A percentile compares a stretch with the other conserved stretches of the same genome.
phyloP scores from a whole-genome alignment of 2,888 invertebrate species.

The Panzeria rudis region DNA sequence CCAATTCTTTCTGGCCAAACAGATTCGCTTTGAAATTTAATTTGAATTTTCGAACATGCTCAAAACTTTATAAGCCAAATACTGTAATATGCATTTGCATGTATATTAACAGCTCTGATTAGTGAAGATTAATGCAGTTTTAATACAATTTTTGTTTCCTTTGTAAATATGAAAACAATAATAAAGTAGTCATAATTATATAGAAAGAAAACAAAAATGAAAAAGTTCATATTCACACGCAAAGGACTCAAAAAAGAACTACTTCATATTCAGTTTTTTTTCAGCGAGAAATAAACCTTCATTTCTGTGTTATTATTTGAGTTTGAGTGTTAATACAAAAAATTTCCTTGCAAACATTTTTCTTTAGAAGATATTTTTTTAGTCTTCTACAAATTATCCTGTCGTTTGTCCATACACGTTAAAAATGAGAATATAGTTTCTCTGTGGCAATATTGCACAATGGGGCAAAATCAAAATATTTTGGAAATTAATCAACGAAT shows the following conservation, averaged over 20 bases:
- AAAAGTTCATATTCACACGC: background rate
- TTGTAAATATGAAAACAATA: conserved; percentile 36
- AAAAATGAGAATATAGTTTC: background rate
- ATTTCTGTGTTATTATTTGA: background rate
- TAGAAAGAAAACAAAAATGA: background rate
- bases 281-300: conserved; percentile 11
- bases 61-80: no score
- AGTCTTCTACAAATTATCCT: background rate
- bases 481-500: no score
- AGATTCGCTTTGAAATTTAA: no score
- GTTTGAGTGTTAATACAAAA: background rate
- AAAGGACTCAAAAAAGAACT: background rate
- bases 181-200: conserved; percentile 43
- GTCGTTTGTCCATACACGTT: background rate
- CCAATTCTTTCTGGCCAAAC: no score
- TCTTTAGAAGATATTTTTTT: background rate
- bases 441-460: background rate
- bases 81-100: no score
- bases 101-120: background rate
- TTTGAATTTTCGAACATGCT: background rate
- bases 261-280: background rate
- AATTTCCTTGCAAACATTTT: background rate
- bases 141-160: background rate
- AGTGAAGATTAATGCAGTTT: background rate
- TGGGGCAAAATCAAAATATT: no score